Base-by-base conservation (phyloP, 2,888 invertebrate species). In the Muscina levida region DNA sequence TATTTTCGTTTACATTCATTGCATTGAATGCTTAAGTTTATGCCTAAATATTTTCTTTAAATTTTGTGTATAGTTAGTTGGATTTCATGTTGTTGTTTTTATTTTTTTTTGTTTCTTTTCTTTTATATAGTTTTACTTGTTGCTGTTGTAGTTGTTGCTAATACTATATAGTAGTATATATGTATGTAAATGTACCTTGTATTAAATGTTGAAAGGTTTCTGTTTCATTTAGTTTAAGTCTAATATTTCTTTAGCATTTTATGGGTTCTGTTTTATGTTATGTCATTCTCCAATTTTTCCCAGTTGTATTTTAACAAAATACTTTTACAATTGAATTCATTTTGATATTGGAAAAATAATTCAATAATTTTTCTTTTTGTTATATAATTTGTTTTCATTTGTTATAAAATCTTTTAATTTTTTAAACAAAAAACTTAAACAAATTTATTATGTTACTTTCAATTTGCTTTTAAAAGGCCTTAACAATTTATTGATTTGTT, bases 1-100 rank as follows among this genome's bases (percentile, higher is more conserved):
- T n/a, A n/a, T n/a, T n/a, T n/a, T n/a, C n/a, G n/a, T n/a, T n/a
- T n/a, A n/a, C n/a, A n/a, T n/a, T n/a, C n/a, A n/a, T n/a, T n/a
- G n/a, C n/a, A n/a, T n/a, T n/a, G n/a, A n/a, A n/a, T n/a, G n/a
- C 71, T 77, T 83, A 78, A 75, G 72, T 72, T 72, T 79, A 75
- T 77, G 74, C 77, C 77, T 81, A 81, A 74, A 77, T 22, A 68
- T 77, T 81, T 81, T 72, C 68, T 71, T 81, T 77, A 77, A 66
- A 68, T 75, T 81, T 77, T 77, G 77, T 75, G 72, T 62, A 75
- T 70, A 75, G 77, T 77, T 74, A 46, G 67, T n/a, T 31, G 3
- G 31, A 5, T 59, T 59, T 59, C 37, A 57, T 11, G 46, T 68
- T 72, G 62, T 56, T 46, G 59, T 51, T 74, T 72, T 44, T 48